These are phyloP conservation scores for Astreopora myriophthalma DNA, from an alignment of 64 coral and sea anemone species.

Conservation along the genomic window DNA sequence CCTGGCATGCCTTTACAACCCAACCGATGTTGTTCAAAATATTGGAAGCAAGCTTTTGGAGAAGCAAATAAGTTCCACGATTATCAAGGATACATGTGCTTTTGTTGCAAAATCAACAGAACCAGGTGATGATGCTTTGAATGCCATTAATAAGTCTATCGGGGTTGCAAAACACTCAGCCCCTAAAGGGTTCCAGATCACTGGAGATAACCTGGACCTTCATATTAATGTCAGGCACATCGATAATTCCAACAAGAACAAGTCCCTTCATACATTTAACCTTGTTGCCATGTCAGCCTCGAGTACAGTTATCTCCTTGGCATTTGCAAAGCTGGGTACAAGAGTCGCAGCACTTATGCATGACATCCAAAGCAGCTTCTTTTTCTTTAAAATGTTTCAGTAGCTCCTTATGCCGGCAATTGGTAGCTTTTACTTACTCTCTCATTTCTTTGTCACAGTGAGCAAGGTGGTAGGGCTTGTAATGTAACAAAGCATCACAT, in stretches of 20 bases:
- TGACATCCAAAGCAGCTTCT: neutral
- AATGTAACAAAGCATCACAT: slow-evolving; percentile 16
- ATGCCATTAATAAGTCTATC: neutral
- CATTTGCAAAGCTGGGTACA: neutral
- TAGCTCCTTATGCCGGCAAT: neutral
- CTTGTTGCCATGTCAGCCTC: neutral
- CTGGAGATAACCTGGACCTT: slow-evolving; percentile 61
- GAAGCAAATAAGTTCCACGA: neutral
- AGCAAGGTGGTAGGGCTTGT: slow-evolving; percentile 31
- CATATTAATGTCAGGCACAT: slow-evolving; percentile 45
- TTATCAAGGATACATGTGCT: neutral
- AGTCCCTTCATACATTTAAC: slow-evolving; percentile 37
- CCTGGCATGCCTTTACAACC: neutral
- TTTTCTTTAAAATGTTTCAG: slow-evolving; percentile 44
- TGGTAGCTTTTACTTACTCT: slow-evolving; percentile 41
- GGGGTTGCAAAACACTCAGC: neutral
- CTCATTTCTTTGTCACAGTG: slow-evolving; percentile 55
- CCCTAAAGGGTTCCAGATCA: slow-evolving; percentile 33
- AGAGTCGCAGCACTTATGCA: slow-evolving; percentile 10
- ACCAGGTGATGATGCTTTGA: neutral
- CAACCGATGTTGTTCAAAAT: neutral
- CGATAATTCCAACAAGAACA: slow-evolving; percentile 33
- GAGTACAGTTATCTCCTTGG: neutral
- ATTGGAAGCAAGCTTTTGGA: neutral
- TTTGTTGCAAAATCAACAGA: neutral